phyloP scores from a whole-genome alignment of 2,113 vertebrate genomes.

The Pachypanchax playfairii region DNA sequence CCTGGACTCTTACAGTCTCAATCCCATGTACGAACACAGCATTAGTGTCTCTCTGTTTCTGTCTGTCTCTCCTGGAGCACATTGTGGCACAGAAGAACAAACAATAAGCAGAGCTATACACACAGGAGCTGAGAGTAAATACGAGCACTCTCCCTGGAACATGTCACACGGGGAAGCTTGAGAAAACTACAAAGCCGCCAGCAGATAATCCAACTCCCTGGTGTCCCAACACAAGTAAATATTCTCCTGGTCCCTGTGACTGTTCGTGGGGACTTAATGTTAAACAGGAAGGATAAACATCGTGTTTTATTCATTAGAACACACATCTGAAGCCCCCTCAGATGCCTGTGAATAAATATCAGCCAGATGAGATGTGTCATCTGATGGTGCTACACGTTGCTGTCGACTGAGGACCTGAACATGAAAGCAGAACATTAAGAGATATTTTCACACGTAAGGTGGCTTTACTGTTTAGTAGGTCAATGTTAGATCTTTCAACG shows the following conservation, averaged over 20 bases:
- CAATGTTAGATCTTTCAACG: conserved; percentile 9
- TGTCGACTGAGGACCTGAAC: conserved; percentile 11
- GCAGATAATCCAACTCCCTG: conserved; percentile 74
- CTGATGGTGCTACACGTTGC: conserved; percentile 46
- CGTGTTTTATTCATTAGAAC: conserved; percentile 82
- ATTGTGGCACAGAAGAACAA: conserved; percentile 73
- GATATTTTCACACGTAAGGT: not conserved
- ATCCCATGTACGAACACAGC: conserved; percentile 51
- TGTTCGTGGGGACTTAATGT: conserved; percentile 77
- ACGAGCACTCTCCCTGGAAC: conserved; percentile 73
- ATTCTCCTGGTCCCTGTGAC: conserved; percentile 77
- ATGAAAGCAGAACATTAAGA: not conserved
- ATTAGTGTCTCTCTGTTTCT: conserved; percentile 13
- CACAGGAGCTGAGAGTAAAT: conserved; percentile 75
- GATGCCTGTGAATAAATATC: conserved; percentile 76
- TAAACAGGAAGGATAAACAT: conserved; percentile 79
- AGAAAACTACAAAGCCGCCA: conserved; percentile 80
- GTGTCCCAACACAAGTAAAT: conserved; percentile 75
- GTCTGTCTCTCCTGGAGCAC: conserved; percentile 36
- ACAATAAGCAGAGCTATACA: conserved; percentile 74
- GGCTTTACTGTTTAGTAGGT: not conserved
- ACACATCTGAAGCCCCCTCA: conserved; percentile 72
- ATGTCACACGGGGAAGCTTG: conserved; percentile 71
- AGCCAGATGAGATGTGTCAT: conserved; percentile 68
- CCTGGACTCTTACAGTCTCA: conserved; percentile 25